Percentiles rank a stretch among this genome's conserved stretches.
These are phyloP conservation scores for Brachyopa scutellaris DNA, from an alignment of 2,888 invertebrate species.

Conservation along the genomic window DNA sequence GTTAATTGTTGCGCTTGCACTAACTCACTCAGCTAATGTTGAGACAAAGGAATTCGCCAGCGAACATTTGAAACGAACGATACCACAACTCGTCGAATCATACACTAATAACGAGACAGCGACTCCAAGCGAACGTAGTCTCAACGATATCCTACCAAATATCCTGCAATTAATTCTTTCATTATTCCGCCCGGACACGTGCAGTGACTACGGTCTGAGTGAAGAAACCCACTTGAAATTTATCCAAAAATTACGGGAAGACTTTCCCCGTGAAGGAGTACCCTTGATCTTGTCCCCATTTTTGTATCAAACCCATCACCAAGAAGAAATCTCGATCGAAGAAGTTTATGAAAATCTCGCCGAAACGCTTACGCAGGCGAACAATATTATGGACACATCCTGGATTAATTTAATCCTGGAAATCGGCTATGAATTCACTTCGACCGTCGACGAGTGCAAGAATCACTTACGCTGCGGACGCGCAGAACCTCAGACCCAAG, in stretches of 20 bases:
- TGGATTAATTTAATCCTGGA: constrained; percentile 95
- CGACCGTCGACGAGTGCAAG: constrained; percentile 93
- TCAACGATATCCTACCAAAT: constrained; percentile 95
- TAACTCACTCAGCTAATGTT: constrained; percentile 90
- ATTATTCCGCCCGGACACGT: constrained; percentile 84
- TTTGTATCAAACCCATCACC: constrained; percentile 84
- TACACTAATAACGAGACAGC: constrained; percentile 87
- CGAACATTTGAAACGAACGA: constrained; percentile 90
- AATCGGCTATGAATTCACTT: constrained; percentile 93
- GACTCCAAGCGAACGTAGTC: constrained; percentile 84
- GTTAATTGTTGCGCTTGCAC: constrained; percentile 93
- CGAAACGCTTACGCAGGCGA: constrained; percentile 78
- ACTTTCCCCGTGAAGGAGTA: constrained; percentile 93
- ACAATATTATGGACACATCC: constrained; percentile 87
- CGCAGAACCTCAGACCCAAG: constrained; percentile 90
- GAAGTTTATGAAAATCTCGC: constrained; percentile 81
- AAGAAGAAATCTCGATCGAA: constrained; percentile 78
- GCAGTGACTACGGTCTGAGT: constrained; percentile 85
- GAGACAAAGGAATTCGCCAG: constrained; percentile 89
- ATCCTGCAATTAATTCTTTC: constrained; percentile 91
- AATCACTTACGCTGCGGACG: constrained; percentile 91
- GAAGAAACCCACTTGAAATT: constrained; percentile 90
- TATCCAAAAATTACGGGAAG: constrained; percentile 90
- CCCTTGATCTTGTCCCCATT: constrained; percentile 95
- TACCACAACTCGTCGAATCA: constrained; percentile 92